These are phyloP conservation scores for Tringa solitaria DNA, from an alignment of 2,113 vertebrate genomes.

Conservation along the genomic window DNA sequence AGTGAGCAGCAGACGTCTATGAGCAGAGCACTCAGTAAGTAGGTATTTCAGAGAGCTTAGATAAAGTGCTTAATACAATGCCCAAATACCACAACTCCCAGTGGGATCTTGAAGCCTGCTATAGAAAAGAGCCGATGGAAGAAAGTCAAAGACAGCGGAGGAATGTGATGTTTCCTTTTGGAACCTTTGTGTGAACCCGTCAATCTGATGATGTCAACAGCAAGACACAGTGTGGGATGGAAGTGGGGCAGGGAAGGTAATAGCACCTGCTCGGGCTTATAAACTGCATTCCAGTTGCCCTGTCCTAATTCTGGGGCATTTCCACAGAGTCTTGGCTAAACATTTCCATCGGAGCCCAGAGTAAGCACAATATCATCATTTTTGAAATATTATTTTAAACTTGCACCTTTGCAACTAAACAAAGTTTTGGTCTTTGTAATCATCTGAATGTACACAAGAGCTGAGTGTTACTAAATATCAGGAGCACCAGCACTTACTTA, in stretches of 20 bases:
- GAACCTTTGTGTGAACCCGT: background rate
- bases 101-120: background rate
- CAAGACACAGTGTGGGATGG: background rate
- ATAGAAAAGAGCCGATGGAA: background rate
- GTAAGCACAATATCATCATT: background rate
- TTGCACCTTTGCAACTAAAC: background rate
- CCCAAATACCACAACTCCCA: slow-evolving; percentile 8
- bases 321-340: background rate
- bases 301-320: background rate
- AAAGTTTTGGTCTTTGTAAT: background rate
- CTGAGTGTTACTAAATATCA: background rate
- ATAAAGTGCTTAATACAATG: slow-evolving; percentile 15
- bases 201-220: background rate
- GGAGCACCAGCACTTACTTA: background rate
- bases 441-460: background rate
- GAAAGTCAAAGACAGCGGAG: background rate
- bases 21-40: background rate
- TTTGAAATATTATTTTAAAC: background rate
- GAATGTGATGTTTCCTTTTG: background rate
- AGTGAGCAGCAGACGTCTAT: background rate
- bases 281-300: background rate
- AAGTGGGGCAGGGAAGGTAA: background rate
- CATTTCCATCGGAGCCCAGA: background rate
- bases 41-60: slow-evolving; percentile 31
- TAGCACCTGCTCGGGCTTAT: accelerated